Percentiles rank a stretch among this genome's conserved stretches.
These are phyloP conservation scores for Pachypanchax playfairii DNA, from an alignment of 2,113 vertebrate species.

Conservation along the genomic window DNA sequence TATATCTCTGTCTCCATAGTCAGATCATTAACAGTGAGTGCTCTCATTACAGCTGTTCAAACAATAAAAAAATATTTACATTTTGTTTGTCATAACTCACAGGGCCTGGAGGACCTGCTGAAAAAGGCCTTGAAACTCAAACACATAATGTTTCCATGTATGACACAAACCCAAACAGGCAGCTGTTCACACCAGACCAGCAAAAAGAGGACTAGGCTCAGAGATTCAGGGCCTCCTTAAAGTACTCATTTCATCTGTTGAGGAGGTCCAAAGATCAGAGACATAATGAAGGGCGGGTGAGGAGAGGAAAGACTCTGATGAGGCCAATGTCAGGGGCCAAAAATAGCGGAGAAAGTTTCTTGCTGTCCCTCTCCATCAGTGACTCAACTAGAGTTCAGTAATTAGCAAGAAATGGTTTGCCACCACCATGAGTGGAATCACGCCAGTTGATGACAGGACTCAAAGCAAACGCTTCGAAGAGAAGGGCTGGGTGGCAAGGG, in stretches of 20 bases:
- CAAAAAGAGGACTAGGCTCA: conserved; percentile 47
- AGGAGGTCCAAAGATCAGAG: conserved; percentile 79
- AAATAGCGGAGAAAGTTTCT: conserved; percentile 66
- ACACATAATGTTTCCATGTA: conserved; percentile 55
- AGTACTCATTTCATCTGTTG: conserved; percentile 76
- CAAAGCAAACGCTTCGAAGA: conserved; percentile 78
- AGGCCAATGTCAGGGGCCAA: conserved; percentile 65
- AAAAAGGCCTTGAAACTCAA: conserved; percentile 47
- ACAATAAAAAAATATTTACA: conserved; percentile 82
- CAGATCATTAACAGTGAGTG: conserved; percentile 78
- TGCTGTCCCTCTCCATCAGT: conserved; percentile 41
- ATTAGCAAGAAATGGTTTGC: conserved; percentile 78
- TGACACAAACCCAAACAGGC: conserved; percentile 67
- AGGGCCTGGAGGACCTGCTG: conserved; percentile 51
- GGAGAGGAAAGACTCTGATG: conserved; percentile 53
- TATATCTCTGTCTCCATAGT: conserved; percentile 32
- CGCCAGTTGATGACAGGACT: conserved; percentile 74
- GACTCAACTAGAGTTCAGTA: conserved; percentile 68
- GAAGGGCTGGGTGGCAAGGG: conserved; percentile 41
- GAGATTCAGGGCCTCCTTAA: conserved; percentile 55
- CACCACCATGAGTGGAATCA: conserved; percentile 76
- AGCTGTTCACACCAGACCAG: conserved; percentile 61
- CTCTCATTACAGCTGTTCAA: conserved; percentile 86
- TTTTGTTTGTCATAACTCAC: conserved; percentile 80
- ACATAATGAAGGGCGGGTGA: conserved; percentile 31